Conservation (phyloP, 1,140 invertebrate species). For the Pseudomyrmex flavicornis region DNA sequence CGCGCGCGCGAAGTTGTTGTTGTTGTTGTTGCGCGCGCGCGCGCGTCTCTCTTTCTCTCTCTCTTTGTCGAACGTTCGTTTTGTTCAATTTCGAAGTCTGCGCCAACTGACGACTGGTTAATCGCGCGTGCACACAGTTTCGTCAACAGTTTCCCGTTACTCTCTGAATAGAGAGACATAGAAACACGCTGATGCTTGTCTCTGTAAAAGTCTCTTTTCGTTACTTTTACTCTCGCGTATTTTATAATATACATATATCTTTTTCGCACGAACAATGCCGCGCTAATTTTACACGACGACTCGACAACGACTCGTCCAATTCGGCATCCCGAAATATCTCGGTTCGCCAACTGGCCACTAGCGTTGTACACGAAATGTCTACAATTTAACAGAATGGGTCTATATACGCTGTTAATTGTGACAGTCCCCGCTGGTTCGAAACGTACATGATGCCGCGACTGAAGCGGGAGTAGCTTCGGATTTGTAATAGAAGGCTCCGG, state of each 20-base stretch:
- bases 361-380: not conserved
- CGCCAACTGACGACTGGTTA: constrained; percentile 14
- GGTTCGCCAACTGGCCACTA: not conserved
- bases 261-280: no score
- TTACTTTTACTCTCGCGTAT: not conserved
- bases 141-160: not conserved
- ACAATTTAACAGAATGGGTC: constrained; percentile 27
- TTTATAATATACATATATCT: no score
- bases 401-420: constrained; percentile 42
- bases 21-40: not conserved
- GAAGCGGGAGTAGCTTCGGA: constrained; percentile 36
- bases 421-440: constrained; percentile 41
- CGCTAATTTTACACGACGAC: no score
- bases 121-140: constrained; percentile 19
- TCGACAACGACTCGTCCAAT: not conserved
- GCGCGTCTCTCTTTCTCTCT: no score
- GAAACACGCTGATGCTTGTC: no score
- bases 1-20: constrained; percentile 34
- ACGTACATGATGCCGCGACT: constrained; percentile 54
- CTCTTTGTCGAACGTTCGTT: constrained; percentile 12
- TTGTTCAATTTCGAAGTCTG: constrained; percentile 22
- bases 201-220: no score
- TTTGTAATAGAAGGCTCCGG: constrained; percentile 53
- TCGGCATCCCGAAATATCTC: not conserved
- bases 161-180: not conserved